Percentiles rank a stretch among this genome's conserved stretches.
Conservation (phyloP, 2,888 invertebrate genomes). For the Erebia aethiops region DNA sequence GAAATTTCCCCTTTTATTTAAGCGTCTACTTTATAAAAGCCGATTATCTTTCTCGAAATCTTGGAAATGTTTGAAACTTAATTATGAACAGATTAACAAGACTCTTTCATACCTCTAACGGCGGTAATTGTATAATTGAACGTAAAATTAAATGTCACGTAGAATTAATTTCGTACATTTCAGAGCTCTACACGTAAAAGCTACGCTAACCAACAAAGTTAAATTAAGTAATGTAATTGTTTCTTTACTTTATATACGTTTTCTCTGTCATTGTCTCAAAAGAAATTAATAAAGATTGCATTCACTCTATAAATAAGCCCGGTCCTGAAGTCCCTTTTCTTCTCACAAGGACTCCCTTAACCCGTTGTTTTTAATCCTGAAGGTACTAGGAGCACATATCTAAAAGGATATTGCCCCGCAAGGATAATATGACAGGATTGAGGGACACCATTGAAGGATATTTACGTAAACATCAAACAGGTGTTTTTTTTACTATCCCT, state of each 20-base stretch:
- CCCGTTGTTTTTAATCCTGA: slow-evolving; percentile 15
- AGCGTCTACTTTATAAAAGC: slow-evolving; percentile 18
- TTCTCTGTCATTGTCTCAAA: too few species aligned
- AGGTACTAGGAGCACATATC: slow-evolving; percentile 28
- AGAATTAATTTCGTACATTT: slow-evolving; percentile 1
- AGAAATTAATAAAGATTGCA: background rate
- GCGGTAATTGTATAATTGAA: background rate
- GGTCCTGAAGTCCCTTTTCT: background rate
- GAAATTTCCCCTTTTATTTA: slow-evolving; percentile 1
- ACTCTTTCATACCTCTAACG: background rate
- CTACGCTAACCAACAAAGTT: background rate
- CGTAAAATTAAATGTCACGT: slow-evolving; percentile 2
- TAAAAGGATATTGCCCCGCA: background rate
- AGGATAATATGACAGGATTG: background rate
- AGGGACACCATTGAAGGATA: too few species aligned
- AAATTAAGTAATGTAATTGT: background rate
- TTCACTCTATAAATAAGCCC: background rate
- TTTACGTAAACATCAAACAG: too few species aligned
- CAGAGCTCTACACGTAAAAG: background rate
- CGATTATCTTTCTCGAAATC: slow-evolving; percentile 5
- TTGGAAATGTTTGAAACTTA: background rate
- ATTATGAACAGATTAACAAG: slow-evolving; percentile 12
- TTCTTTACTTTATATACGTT: background rate
- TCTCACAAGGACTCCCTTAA: slow-evolving; percentile 7
- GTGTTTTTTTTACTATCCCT: background rate